Evolutionary conservation across 2,888 invertebrate genomes (phyloP).

Genomic region (Pachydiplax longipennis): DNA sequence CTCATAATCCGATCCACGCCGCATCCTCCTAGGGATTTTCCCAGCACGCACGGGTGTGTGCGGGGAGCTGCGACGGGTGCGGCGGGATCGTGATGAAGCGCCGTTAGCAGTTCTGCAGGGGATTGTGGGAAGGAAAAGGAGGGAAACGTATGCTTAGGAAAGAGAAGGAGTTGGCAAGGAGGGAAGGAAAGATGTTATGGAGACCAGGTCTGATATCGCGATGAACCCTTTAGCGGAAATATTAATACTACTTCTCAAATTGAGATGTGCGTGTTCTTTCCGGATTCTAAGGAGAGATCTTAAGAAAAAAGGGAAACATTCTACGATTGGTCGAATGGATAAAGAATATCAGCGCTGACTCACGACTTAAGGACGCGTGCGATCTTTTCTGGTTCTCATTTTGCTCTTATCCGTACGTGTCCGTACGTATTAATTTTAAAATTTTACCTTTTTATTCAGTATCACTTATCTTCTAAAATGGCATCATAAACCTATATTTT

Average conservation of each 20-base stretch:
- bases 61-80: background rate
- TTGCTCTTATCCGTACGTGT: too few species aligned
- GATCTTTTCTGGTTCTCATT: too few species aligned
- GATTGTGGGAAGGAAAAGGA: background rate
- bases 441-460: too few species aligned
- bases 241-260: too few species aligned
- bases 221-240: too few species aligned
- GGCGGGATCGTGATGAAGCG: background rate
- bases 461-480: too few species aligned
- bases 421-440: too few species aligned
- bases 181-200: background rate
- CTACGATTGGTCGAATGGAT: background rate
- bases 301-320: background rate
- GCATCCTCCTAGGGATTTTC: background rate
- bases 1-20: background rate
- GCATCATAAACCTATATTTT: too few species aligned
- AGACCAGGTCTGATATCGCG: too few species aligned
- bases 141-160: background rate
- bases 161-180: background rate
- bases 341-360: too few species aligned
- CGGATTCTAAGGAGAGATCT: background rate
- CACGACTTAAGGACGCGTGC: too few species aligned
- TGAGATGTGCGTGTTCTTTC: too few species aligned
- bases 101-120: background rate
- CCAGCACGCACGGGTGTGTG: background rate